Evolutionary conservation across 2,888 invertebrate species (phyloP).

Genomic region (Dolichopus griseipennis): DNA sequence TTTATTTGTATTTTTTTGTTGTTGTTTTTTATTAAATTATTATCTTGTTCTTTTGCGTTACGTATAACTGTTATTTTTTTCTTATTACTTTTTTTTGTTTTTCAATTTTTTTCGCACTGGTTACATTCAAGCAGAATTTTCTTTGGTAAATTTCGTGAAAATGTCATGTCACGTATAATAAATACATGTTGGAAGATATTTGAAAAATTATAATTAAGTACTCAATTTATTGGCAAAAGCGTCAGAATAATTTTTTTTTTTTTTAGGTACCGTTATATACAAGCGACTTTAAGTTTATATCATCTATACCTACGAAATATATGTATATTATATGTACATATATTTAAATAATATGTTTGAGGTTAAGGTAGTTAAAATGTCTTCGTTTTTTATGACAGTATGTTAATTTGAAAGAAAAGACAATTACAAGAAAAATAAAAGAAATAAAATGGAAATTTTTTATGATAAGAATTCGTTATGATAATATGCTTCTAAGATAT

Average conservation of each 20-base stretch:
- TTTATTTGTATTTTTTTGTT: too few species aligned
- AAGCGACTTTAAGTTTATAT: too few species aligned
- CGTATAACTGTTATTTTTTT: background rate
- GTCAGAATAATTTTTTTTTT: too few species aligned
- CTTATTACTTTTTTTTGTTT: background rate
- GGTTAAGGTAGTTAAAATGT: background rate
- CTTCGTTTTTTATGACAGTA: background rate
- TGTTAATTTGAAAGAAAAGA: background rate
- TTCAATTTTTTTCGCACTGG: background rate
- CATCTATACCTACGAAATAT: too few species aligned
- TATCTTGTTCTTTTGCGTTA: background rate
- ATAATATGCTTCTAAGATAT: too few species aligned
- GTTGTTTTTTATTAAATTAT: too few species aligned
- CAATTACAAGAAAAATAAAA: too few species aligned
- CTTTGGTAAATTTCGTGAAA: background rate
- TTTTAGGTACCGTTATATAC: too few species aligned
- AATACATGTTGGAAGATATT: background rate
- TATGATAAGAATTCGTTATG: too few species aligned
- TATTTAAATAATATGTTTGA: background rate
- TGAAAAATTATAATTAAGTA: conserved; percentile 4
- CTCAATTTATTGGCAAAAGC: conserved; percentile 1
- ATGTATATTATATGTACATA: background rate
- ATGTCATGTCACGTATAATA: conserved; percentile 4
- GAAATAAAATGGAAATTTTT: too few species aligned
- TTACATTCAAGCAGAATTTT: background rate